Base-by-base conservation (phyloP, 2,113 vertebrate species). In the Notiomystis cincta region DNA sequence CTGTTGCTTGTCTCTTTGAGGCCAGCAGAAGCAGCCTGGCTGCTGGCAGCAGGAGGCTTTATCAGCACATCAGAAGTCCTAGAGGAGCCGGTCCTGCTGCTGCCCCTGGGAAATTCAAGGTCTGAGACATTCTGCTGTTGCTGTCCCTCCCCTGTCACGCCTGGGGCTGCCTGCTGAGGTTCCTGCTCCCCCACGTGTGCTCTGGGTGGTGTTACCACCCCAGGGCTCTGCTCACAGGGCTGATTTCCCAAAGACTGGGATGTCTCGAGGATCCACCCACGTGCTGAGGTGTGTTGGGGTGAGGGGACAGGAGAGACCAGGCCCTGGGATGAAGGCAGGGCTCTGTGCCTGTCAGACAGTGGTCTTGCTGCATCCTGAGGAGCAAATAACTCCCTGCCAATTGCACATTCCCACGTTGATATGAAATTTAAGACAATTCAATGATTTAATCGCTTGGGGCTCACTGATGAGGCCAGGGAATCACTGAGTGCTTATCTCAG, bases 261-360 rank as follows among this genome's bases (percentile, higher is more conserved):
- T 44, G 20, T 40, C 37, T 73, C 30, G 24, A 9, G 65, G 56
- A 58, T 38, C 16, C 33, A 64, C 22, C 7, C 2, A 0, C 15
- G 0, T 5, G 33, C 66, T 15, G 0, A 1, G 2, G 5, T 17
- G 47, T 30, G 20, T 9, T 27, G 16, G 1, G 20, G n/a, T 47
- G 28, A 53, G 2, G 44, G 31, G 38, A 44, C 3, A 0, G 6
- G 60, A 27, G 21, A 69, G 27, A 42, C 5, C 58, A 69, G 33
- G 20, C 28, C 12, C 35, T 1, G 7, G 58, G 56, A 9, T 35
- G 57, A 30, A 51, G 33, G 40, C 37, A 72, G 44, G 15, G 24
- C 31, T 76, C 40, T 31, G n/a, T 40, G 54, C 30, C 60, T 81
- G 77, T n/a, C 40, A 15, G 12, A 22, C 28, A 12, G 7, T 3